Percentiles rank a stretch among this genome's conserved stretches.
These are phyloP conservation scores for Hydra vulgaris DNA, from an alignment of 30 jellyfish, hydroid and myxozoan genomes.

Conservation along the genomic window DNA sequence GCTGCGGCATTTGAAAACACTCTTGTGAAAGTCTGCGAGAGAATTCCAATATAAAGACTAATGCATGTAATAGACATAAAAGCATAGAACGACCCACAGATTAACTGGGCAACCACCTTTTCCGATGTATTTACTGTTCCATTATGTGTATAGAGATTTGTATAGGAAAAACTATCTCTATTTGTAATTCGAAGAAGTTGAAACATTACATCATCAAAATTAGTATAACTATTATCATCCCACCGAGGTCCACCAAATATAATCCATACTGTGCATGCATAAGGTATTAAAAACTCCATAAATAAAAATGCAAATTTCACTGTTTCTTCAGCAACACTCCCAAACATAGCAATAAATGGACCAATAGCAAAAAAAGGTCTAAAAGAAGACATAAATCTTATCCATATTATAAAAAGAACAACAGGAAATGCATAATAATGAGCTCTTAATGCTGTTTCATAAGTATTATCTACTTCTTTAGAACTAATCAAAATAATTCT, in stretches of 20 bases:
- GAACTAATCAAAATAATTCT: constrained; percentile 3
- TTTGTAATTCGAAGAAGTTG: constrained; percentile 89
- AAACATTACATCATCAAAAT: constrained; percentile 80
- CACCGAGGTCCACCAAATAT: constrained; percentile 75
- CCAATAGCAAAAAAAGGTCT: constrained; percentile 94
- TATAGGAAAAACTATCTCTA: constrained; percentile 56
- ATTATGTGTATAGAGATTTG: neutral
- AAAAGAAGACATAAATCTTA: constrained; percentile 90
- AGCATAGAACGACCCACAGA: constrained; percentile 71
- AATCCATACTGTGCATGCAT: constrained; percentile 96
- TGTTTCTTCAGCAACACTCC: constrained; percentile 96
- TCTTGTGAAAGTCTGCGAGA: constrained; percentile 90
- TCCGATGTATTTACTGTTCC: constrained; percentile 5
- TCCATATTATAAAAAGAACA: constrained; percentile 81
- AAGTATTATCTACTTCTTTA: neutral
- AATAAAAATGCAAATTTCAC: constrained; percentile 81
- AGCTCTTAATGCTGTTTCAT: neutral
- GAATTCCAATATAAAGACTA: constrained; percentile 68
- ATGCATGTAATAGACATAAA: constrained; percentile 75
- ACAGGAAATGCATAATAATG: constrained; percentile 45
- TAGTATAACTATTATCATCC: constrained; percentile 28
- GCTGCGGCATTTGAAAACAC: constrained; percentile 89
- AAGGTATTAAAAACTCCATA: constrained; percentile 89
- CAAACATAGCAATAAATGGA: constrained; percentile 93
- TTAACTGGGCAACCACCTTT: constrained; percentile 45